These are phyloP conservation scores for Arion vulgaris DNA, from an alignment of 1,140 invertebrate genomes.

Conservation along the genomic window DNA sequence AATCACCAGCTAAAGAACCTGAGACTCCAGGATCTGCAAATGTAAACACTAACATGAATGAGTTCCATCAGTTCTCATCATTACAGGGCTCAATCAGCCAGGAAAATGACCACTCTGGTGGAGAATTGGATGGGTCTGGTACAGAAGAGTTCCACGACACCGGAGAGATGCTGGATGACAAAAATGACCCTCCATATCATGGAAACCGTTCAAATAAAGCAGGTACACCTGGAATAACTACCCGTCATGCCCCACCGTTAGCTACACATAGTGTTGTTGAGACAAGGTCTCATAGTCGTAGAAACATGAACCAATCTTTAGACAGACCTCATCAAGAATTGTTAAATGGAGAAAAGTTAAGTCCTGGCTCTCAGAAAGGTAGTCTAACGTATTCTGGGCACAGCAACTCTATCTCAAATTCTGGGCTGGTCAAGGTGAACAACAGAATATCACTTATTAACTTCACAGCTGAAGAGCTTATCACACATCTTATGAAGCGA, in stretches of 20 bases:
- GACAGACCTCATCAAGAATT: background rate
- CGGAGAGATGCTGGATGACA: constrained; percentile 29
- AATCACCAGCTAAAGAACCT: constrained; percentile 22
- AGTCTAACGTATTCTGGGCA: constrained; percentile 9
- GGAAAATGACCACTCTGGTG: background rate
- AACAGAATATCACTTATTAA: constrained; percentile 54
- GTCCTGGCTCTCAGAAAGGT: background rate
- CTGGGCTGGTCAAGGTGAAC: constrained; percentile 33
- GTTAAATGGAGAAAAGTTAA: constrained; percentile 15
- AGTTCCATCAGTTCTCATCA: constrained; percentile 1
- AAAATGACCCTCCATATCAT: constrained; percentile 39
- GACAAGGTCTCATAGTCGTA: constrained; percentile 13
- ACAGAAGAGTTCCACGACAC: constrained; percentile 18
- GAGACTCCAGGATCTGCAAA: background rate
- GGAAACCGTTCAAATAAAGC: background rate
- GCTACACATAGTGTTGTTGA: background rate
- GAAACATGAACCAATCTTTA: background rate
- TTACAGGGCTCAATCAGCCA: background rate
- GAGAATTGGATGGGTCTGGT: background rate
- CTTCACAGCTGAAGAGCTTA: constrained; percentile 56
- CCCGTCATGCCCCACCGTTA: background rate
- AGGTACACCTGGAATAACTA: background rate
- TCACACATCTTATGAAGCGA: constrained; percentile 55
- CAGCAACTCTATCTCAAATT: background rate
- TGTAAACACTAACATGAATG: background rate